Base-by-base conservation (phyloP, 2,797 vertebrate genomes). In the Myripristis jacobus region DNA sequence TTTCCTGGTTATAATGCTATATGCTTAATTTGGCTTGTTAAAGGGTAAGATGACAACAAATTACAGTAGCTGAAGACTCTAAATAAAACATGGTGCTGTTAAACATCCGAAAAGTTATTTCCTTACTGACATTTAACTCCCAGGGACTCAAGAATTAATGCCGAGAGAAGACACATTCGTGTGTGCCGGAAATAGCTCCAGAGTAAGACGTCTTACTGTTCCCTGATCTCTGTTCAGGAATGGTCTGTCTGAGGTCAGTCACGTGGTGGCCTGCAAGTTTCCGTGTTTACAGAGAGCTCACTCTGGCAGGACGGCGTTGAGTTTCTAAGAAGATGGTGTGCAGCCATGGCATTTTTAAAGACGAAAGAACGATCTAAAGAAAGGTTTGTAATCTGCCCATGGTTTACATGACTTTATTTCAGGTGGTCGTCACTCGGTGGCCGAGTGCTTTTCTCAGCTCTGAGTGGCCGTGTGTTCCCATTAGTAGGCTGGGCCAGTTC, bases 291-390 rank as follows among this genome's bases (percentile, higher is more conserved):
- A 61, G 67, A 11, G 31, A 52, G 43, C 34, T 0, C 61, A 47
- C 38, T 13, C 69, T 5, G 19, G 46, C 56, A 10, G 70, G 0
- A 62, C 48, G 16, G 47, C 47, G 48, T 70, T 18, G 58, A 29
- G 68, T 56, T 22, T 48, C 50, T 0, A 2, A 15, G 77, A 81
- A 74, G 81, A 89, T 81, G 86, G 51, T 47, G 56, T 1, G 56
- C 77, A 25, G 88, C 54, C 79, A 95, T 95, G 94, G 93, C 94
- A 19, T 94, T 94, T 78, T 66, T 94, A 60, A 91, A 84, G 81
- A 91, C 81, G 27, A 91, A 76, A 53, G 90, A 91, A 29, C 88
- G 91, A 25, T 81, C 79, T 2, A 94, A 92, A 85, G 94, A 94
- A 75, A 93, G 94, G 94, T 95, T 43, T 29, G 84, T 87, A 12